Evolutionary conservation across 35 echinoderm and acorn worm genomes (phyloP), one percentile per base, ranked within the genome.

Genomic region (Nesometra sesokonis): DNA sequence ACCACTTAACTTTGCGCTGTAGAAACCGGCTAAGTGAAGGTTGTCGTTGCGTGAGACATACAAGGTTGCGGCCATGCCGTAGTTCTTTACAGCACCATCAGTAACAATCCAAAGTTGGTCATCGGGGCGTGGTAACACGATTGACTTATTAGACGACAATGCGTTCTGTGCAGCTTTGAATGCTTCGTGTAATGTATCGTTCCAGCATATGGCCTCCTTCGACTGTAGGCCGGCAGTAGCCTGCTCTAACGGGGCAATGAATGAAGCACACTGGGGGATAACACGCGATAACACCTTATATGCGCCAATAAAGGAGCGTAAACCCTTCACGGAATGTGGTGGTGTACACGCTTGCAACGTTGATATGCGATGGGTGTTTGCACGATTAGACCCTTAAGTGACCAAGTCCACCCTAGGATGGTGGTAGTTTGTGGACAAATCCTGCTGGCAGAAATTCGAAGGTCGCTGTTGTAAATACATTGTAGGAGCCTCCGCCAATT

Each of bases 401-500:
- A n/a, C n/a, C n/a, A 5, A n/a, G n/a, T n/a, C n/a, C n/a, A n/a
- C n/a, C n/a, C n/a, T n/a, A n/a, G n/a, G n/a, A n/a, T n/a, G n/a
- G 77, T 32, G 23, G 27, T 79, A 32, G 77, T 79, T 11, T n/a
- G n/a, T n/a, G n/a, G n/a, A n/a, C n/a, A n/a, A n/a, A n/a, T n/a
- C n/a, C n/a, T n/a, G n/a, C n/a, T n/a, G n/a, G 32, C 32, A 29
- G 77, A 78, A 8, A 78, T 5, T 5, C 77, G 5, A 23, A 78
- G 77, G 3, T 27, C n/a, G 77, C 5, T 8, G 4, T 78, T 27
- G 9, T 29, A 78, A 5, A 91, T 40, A 31, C 84, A 35, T 11
- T 86, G 83, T 5, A 91, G 77, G 9, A 91, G 83, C 0, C 36
- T 33, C 5, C 47, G 29, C 89, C 90, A 88, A 33, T 86, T 86